These are phyloP conservation scores for Sarcophaga carnaria DNA, from an alignment of 2,888 invertebrate genomes.

Conservation along the genomic window DNA sequence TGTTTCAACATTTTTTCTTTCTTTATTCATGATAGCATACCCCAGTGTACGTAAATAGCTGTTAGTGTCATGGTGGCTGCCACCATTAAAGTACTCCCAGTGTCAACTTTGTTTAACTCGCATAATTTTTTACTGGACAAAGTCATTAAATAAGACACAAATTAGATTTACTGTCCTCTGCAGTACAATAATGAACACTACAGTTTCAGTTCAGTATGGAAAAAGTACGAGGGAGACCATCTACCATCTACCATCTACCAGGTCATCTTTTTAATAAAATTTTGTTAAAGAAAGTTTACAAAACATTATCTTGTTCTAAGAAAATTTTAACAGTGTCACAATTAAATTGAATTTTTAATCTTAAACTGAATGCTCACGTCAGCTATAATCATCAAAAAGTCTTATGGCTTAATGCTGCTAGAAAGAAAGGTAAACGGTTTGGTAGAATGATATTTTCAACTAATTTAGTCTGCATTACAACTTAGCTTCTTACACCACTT, in stretches of 20 bases:
- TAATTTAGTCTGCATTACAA: too few species aligned
- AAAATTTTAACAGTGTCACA: neutral
- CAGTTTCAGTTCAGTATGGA: slow-evolving; percentile 6
- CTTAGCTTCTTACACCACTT: too few species aligned
- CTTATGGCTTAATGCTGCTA: too few species aligned
- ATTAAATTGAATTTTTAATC: neutral
- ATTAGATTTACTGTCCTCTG: slow-evolving; percentile 77
- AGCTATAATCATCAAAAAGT: too few species aligned
- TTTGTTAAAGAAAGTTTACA: neutral
- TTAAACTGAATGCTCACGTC: too few species aligned
- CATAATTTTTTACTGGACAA: slow-evolving; percentile 75
- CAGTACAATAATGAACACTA: slow-evolving; percentile 60
- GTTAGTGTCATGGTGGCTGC: slow-evolving; percentile 53
- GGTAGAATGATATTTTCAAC: too few species aligned
- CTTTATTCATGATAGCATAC: neutral
- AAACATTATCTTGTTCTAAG: neutral
- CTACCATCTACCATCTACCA: neutral
- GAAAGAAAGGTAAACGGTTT: too few species aligned
- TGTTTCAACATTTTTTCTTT: neutral
- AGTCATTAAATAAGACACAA: slow-evolving; percentile 80
- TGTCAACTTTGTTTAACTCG: slow-evolving; percentile 72
- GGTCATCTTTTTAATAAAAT: neutral
- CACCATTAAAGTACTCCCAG: slow-evolving; percentile 70
- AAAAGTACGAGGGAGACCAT: neutral
- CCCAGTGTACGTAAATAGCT: slow-evolving; percentile 43